These are phyloP conservation scores for Pseudochromis fuscus DNA, from an alignment of 2,797 vertebrate species.

Conservation along the genomic window DNA sequence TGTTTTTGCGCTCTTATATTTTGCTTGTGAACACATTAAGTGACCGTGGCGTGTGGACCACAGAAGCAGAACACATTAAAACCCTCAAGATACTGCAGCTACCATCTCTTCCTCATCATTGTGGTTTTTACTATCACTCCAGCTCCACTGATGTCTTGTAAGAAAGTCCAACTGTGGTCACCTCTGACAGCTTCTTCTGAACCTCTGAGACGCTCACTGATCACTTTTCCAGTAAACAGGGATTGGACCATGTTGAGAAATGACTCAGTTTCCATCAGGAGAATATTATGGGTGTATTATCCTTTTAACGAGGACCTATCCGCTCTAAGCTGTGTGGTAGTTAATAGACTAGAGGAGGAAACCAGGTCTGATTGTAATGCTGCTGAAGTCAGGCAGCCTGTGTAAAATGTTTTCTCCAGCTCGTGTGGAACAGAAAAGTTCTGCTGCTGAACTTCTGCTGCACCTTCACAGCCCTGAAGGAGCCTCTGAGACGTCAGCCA, in stretches of 20 bases:
- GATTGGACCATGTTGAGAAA: neutral
- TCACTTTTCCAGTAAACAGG: constrained; percentile 39
- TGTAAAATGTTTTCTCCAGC: no score
- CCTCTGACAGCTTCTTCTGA: constrained; percentile 23
- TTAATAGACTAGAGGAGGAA: neutral
- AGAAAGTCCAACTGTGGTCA: constrained; percentile 5
- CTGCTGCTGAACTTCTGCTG: no score
- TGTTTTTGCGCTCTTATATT: neutral
- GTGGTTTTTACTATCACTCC: constrained; percentile 3
- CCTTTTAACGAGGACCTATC: neutral
- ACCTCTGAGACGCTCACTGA: neutral
- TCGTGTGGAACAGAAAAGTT: neutral
- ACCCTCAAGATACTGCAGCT: neutral
- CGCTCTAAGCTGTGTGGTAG: constrained; percentile 20
- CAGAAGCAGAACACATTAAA: neutral
- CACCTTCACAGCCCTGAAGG: no score
- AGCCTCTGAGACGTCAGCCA: neutral
- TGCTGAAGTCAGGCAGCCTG: no score
- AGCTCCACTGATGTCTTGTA: neutral
- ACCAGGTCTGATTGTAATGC: neutral
- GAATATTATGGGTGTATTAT: constrained; percentile 10
- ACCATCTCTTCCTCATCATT: neutral
- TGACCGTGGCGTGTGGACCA: neutral
- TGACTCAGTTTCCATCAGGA: constrained; percentile 44
- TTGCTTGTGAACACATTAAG: neutral